Conservation (phyloP, 2,797 vertebrate genomes). For the Jordanella pulchra region DNA sequence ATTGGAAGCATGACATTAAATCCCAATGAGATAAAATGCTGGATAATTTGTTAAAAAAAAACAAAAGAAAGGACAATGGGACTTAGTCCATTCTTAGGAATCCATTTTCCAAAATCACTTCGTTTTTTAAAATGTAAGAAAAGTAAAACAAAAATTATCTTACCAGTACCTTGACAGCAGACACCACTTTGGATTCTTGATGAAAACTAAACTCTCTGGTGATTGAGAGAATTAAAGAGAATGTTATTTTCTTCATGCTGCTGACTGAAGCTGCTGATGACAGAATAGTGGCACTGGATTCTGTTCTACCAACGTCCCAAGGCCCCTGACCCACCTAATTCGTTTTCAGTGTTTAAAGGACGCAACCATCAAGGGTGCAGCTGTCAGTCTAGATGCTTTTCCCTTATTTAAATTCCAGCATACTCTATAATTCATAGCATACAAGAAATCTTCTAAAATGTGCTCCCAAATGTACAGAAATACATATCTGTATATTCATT, state of each 20-base stretch:
- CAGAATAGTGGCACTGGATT: constrained; percentile 50
- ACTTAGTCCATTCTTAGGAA: background rate
- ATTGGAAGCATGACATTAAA: background rate
- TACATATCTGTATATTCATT: background rate
- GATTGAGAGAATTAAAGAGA: constrained; percentile 33
- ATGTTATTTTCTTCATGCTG: constrained; percentile 28
- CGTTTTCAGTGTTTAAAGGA: constrained; percentile 62
- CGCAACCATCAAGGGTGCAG: constrained; percentile 51
- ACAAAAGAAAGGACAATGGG: constrained; percentile 21
- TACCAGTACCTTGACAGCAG: constrained; percentile 47
- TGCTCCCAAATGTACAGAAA: constrained; percentile 30
- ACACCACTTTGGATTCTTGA: constrained; percentile 23
- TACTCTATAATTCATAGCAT: constrained; percentile 61
- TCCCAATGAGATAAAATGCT: background rate
- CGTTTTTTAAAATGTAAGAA: no score
- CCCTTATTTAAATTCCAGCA: constrained; percentile 51
- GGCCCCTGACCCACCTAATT: constrained; percentile 70
- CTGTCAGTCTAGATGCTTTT: constrained; percentile 55
- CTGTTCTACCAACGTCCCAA: constrained; percentile 46
- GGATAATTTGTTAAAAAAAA: constrained; percentile 11
- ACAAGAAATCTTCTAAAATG: constrained; percentile 58
- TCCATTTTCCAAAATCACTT: constrained; percentile 23
- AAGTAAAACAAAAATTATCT: no score
- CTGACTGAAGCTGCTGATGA: constrained; percentile 60
- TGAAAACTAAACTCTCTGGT: constrained; percentile 32